Conservation (phyloP, 37 sponge, comb jelly and placozoan genomes). For the Tethya wilhelma region DNA sequence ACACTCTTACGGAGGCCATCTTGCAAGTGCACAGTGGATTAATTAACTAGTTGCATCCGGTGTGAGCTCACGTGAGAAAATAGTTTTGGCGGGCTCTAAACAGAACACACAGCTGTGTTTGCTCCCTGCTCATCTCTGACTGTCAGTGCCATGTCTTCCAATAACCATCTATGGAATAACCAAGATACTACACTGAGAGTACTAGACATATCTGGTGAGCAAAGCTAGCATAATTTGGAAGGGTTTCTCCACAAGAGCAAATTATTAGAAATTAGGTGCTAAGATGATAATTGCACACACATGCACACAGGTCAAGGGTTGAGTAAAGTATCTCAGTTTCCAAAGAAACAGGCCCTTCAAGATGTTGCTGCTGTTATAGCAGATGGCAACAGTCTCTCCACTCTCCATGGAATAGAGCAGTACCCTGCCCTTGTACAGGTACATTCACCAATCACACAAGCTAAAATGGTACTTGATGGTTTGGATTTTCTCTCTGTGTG, state of each 20-base stretch:
- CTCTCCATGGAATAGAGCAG: slow-evolving; percentile 58
- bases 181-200: too few relatives aligned
- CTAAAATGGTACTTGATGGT: neutral
- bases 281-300: too few relatives aligned
- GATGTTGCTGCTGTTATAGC: slow-evolving; percentile 40
- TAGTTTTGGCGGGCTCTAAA: neutral
- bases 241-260: too few relatives aligned
- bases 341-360: neutral
- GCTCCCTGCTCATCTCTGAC: neutral
- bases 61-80: neutral
- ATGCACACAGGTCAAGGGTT: slow-evolving; percentile 11
- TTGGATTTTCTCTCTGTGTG: neutral
- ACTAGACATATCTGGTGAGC: slow-evolving; percentile 11
- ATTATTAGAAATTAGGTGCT: too few relatives aligned
- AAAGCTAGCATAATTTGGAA: neutral
- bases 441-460: neutral
- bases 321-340: slow-evolving; percentile 25
- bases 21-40: neutral
- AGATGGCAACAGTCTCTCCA: slow-evolving; percentile 53
- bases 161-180: too few relatives aligned
- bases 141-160: neutral
- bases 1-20: slow-evolving; percentile 35
- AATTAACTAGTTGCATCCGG: neutral
- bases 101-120: neutral
- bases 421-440: slow-evolving; percentile 50